Base-by-base conservation (phyloP, 2,797 vertebrate genomes). In the Oreochromis mossambicus region DNA sequence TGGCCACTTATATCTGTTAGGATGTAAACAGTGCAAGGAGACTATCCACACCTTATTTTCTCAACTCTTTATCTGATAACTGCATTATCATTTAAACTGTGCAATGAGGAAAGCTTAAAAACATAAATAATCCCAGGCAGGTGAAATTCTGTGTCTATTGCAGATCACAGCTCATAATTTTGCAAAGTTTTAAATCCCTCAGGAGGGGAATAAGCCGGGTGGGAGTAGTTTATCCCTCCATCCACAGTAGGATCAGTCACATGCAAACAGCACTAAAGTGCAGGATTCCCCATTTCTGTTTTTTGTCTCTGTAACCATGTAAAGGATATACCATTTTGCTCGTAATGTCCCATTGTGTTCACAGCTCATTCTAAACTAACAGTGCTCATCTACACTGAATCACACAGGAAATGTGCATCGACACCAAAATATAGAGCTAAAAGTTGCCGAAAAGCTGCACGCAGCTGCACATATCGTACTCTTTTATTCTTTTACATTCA, bases 31-130 rank as follows among this genome's bases (percentile, higher is more conserved):
- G 34, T n/a, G n/a, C 11, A 66, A 21, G 19, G 2, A 48, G 14
- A 26, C 24, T 3, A 73, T 8, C 68, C 43, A 12, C 9, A 26
- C 15, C 1, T 0, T 48, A 21, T 73, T 73, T 73, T 48, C 6
- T 73, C 41, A 17, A 5, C 15, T 6, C 2, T 73, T 46, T 46
- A 2, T 48, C 15, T 73, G 43, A 29, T 10, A 48, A 17, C 34
- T 61, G 32, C 17, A 2, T 17, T 8, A 9, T 17, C 4, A 7
- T 29, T 41, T 0, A 0, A 24, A 41, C 24, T 73, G 41, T 48
- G 14, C 24, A 70, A 4, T 7, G 32, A 66, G 34, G 34, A 63
- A 36, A 12, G 34, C 34, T 61, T 36, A 7, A 15, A 26, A 26
- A 26, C 66, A 70, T 46, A 43, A 46, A 46, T 24, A 10, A 70